Percentiles rank a stretch among this genome's conserved stretches.
phyloP scores from a whole-genome alignment of 2,888 invertebrate genomes.

The Tromatobia lineatoria region DNA sequence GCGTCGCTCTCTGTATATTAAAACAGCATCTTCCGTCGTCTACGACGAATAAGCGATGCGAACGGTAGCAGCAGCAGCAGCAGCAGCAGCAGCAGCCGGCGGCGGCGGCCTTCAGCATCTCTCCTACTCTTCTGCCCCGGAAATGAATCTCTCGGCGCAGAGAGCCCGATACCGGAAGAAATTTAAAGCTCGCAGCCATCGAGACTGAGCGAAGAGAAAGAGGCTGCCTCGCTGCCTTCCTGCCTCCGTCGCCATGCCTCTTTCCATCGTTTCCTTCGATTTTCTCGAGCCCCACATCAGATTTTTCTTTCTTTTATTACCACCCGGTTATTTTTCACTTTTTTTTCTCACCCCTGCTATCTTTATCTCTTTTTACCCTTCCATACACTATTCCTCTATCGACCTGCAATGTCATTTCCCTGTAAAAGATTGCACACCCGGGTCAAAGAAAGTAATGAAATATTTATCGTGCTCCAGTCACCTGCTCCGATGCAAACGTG shows the following conservation, averaged over 20 bases:
- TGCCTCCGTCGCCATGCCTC: conserved; percentile 25
- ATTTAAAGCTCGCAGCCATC: conserved; percentile 66
- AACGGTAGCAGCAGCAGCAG: conserved; percentile 42
- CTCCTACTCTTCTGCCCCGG: conserved; percentile 50
- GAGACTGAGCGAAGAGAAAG: conserved; percentile 28
- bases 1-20: conserved; percentile 58
- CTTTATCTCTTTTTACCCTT: conserved; percentile 1
- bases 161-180: conserved; percentile 71
- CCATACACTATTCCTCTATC: neutral
- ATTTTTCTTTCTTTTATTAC: conserved; percentile 36
- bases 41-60: conserved; percentile 64
- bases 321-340: neutral
- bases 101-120: conserved; percentile 31
- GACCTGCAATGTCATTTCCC: conserved; percentile 49
- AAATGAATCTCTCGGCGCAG: conserved; percentile 70
- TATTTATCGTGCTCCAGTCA: conserved; percentile 40
- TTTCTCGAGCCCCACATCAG: conserved; percentile 51
- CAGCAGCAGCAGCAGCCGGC: conserved; percentile 5
- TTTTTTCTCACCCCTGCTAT: neutral
- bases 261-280: conserved; percentile 57
- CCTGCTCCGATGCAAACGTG: neutral
- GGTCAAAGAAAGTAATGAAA: conserved; percentile 61
- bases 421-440: conserved; percentile 17
- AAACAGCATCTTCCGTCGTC: conserved; percentile 65
- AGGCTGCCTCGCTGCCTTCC: conserved; percentile 38